A percentile compares a stretch with the other conserved stretches of the same genome.
These are phyloP conservation scores for Trinorchestia longiramus DNA, from an alignment of 1,140 invertebrate species.

Conservation along the genomic window DNA sequence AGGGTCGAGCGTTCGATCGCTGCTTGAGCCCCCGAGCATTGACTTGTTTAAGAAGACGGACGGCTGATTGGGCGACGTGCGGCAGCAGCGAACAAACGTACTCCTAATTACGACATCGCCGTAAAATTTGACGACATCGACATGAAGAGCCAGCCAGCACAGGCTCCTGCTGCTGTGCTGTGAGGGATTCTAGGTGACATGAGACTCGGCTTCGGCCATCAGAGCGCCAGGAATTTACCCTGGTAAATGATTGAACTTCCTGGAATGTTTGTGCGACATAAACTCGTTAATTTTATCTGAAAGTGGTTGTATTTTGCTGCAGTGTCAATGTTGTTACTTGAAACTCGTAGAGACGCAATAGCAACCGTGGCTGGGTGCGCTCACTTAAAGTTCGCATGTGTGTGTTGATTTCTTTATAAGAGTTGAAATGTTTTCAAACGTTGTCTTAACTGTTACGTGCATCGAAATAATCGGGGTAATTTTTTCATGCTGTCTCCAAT, in stretches of 20 bases:
- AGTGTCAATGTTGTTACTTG: not conserved
- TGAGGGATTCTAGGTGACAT: not conserved
- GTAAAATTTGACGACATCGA: slow-evolving; percentile 31
- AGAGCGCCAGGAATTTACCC: not conserved
- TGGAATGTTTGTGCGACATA: not conserved
- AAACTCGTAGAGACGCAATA: not conserved
- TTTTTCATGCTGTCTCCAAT: too few relatives aligned
- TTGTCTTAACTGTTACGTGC: not conserved
- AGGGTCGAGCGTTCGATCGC: too few relatives aligned
- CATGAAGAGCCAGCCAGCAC: not conserved
- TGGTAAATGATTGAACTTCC: not conserved
- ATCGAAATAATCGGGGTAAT: not conserved
- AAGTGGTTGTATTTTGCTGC: not conserved
- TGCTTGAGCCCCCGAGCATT: not conserved
- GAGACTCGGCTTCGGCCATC: not conserved
- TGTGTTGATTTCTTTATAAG: not conserved
- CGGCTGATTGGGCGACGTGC: not conserved
- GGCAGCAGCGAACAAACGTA: not conserved
- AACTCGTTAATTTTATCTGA: not conserved
- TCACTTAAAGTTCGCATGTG: not conserved
- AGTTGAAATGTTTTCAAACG: not conserved
- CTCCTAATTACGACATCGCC: slow-evolving; percentile 22
- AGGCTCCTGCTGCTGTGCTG: not conserved
- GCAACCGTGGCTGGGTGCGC: not conserved
- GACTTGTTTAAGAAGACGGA: slow-evolving; percentile 9